A percentile compares a stretch with the other conserved stretches of the same genome.
Conservation (phyloP, 2,888 invertebrate species). For the Nomada lathburiana region DNA sequence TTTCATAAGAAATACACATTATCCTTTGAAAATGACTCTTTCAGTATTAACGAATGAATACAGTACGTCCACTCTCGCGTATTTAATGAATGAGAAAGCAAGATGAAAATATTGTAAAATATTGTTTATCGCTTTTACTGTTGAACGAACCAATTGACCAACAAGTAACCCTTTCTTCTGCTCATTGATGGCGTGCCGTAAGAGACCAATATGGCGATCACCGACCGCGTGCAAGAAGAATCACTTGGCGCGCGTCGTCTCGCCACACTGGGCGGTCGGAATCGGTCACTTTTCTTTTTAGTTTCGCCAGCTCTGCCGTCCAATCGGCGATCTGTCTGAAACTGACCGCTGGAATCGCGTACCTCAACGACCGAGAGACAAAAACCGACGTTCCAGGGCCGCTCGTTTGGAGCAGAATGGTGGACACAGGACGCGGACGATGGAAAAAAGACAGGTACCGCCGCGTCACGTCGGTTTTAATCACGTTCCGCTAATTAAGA, state of each 20-base stretch:
- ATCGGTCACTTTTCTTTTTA: constrained; percentile 47
- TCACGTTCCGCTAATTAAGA: constrained; percentile 50
- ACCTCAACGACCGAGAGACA: constrained; percentile 51
- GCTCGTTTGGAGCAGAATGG: constrained; percentile 68
- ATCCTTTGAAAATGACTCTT: too few relatives aligned
- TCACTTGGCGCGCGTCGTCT: constrained; percentile 49
- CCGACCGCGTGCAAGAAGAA: constrained; percentile 54
- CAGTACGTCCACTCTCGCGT: not conserved
- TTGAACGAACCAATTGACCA: not conserved
- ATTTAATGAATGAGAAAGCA: not conserved
- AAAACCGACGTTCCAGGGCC: constrained; percentile 65
- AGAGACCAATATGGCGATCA: constrained; percentile 49
- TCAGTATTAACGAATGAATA: not conserved
- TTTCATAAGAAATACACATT: too few relatives aligned
- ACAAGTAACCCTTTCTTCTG: constrained; percentile 17
- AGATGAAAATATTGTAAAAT: not conserved
- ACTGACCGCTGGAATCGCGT: constrained; percentile 59
- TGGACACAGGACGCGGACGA: constrained; percentile 29
- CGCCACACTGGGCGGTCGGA: constrained; percentile 69
- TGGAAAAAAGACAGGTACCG: constrained; percentile 1
- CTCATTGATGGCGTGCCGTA: not conserved
- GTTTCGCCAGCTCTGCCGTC: constrained; percentile 39
- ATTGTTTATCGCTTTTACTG: constrained; percentile 11
- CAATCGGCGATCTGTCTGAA: constrained; percentile 61
- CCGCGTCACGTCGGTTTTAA: constrained; percentile 56